Conservation (phyloP, 2,113 vertebrate species). For the Cynopterus brachyotis region DNA sequence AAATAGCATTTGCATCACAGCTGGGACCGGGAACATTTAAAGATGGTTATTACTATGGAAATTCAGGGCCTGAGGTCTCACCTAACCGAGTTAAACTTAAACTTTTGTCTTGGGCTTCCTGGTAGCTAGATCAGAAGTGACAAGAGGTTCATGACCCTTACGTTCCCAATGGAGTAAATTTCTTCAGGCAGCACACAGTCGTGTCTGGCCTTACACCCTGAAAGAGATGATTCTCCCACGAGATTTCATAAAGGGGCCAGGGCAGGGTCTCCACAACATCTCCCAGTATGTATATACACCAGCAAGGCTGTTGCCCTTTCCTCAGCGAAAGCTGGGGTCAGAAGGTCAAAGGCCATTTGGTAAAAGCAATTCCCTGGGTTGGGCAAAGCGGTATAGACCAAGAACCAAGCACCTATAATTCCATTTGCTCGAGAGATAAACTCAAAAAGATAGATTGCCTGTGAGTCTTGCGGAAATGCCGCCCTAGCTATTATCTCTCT, state of each 20-base stretch:
- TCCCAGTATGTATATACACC: fast-evolving
- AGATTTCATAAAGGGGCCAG: neutral
- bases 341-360: neutral
- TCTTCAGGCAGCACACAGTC: neutral
- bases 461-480: neutral
- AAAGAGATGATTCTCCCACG: fast-evolving
- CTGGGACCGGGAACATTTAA: neutral
- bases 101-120: neutral
- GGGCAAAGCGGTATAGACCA: fast-evolving
- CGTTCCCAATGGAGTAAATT: neutral
- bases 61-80: too few species aligned
- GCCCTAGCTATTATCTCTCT: neutral
- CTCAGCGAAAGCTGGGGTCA: neutral
- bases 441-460: neutral
- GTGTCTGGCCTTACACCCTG: too few species aligned
- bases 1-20: neutral
- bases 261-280: fast-evolving
- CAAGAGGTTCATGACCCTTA: neutral
- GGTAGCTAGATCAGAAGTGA: neutral
- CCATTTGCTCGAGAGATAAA: too few species aligned
- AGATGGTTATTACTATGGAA: neutral
- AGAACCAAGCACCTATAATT: too few species aligned
- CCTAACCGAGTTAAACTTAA: neutral
- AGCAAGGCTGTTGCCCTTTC: fast-evolving
- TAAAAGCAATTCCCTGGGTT: neutral